Percentiles rank a stretch among this genome's conserved stretches.
Evolutionary conservation across 2,113 vertebrate species (phyloP).

Genomic region (Oceanodroma tethys): DNA sequence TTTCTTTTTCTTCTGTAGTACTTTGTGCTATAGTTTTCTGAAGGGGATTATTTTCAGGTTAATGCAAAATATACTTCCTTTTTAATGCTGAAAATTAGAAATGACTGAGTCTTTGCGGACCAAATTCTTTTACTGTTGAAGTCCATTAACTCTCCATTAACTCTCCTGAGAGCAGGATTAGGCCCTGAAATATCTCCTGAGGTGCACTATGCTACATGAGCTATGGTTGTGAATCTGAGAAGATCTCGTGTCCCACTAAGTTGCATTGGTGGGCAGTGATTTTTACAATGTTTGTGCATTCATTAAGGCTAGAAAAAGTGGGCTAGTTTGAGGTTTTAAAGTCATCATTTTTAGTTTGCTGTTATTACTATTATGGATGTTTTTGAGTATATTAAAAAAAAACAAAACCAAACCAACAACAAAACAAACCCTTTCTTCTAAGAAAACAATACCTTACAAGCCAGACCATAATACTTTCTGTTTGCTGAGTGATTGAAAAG

Average conservation of each 20-base stretch:
- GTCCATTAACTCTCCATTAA: background rate
- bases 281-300: background rate
- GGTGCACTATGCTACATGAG: background rate
- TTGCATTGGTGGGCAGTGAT: background rate
- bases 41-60: background rate
- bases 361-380: background rate
- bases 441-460: background rate
- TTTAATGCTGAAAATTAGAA: background rate
- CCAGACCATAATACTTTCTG: background rate
- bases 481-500: background rate
- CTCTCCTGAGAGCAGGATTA: background rate
- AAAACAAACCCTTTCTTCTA: background rate
- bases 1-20: background rate
- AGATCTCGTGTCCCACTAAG: background rate
- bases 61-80: background rate
- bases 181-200: background rate
- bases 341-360: background rate
- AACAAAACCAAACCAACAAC: background rate
- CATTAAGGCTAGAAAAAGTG: background rate
- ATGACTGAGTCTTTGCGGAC: background rate
- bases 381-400: background rate
- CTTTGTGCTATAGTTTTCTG: background rate
- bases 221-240: background rate
- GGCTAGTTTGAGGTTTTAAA: background rate
- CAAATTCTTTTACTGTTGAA: background rate